Base-by-base conservation (phyloP, 2,797 vertebrate species). In the Lithobates sylvaticus region DNA sequence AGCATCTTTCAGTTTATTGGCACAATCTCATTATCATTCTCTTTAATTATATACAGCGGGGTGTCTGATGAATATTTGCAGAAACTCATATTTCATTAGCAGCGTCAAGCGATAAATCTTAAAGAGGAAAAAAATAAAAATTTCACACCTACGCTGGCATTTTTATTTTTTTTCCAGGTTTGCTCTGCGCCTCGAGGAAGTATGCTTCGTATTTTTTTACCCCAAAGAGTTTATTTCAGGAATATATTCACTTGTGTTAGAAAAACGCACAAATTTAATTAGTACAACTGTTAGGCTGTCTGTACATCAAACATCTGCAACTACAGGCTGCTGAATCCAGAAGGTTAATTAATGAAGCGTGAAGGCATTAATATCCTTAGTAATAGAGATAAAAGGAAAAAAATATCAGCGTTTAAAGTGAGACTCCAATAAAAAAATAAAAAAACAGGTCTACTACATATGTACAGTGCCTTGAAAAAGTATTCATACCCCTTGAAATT, bases 331-430 rank as follows among this genome's bases (percentile, higher is more conserved):
- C 39, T 10, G 18, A 70, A 61, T 54, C 27, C 69, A 29, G 58
- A 65, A 73, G 18, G 12, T 13, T 76, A 81, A 76, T 81, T 86
- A 81, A 69, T 76, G 42, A 54, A 80, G 68, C 3, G 10, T 65
- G 21, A 61, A 77, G 36, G 27, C 39, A 39, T 27, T 58, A 68
- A 50, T n/a, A 58, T 36, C 44, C 13, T 47, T 32, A 15, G 23
- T 68, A 50, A 69, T 69, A 26, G 12, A 65, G 61, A 65, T 26
- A 65, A 65, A 65, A 65, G 39, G 1, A 39, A 39, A 39, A 39
- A 39, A 39, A 39, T 39, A 39, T 39, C 39, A 39, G 7, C 39
- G 8, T 39, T 39, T 39, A 39, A 39, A 39, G 39, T 39, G 39
- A 39, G 39, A 39, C 39, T 10, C 39, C 39, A 39, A 39, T 39